Conservation (phyloP, 2,888 invertebrate species). For the Limnephilus marmoratus region DNA sequence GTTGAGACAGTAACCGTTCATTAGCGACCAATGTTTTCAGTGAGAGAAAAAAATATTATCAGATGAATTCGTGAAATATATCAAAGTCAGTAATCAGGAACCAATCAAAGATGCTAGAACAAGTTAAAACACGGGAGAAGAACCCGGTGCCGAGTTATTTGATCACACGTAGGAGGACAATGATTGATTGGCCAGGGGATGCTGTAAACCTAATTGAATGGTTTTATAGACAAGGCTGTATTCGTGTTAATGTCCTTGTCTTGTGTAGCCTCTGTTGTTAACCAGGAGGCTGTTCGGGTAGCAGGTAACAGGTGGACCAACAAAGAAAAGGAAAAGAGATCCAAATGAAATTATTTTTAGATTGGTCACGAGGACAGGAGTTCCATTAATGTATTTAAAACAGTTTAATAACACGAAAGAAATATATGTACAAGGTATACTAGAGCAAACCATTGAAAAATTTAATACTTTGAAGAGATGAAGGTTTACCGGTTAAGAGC, state of each 20-base stretch:
- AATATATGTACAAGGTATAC: too few species aligned
- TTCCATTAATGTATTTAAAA: background rate
- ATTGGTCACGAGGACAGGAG: too few species aligned
- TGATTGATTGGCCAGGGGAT: slow-evolving; percentile 57
- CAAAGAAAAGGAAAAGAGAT: background rate
- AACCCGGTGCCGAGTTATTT: slow-evolving; percentile 27
- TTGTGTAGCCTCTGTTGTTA: background rate
- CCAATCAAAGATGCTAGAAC: slow-evolving; percentile 17
- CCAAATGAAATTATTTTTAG: too few species aligned
- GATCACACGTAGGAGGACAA: slow-evolving; percentile 59
- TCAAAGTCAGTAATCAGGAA: slow-evolving; percentile 9
- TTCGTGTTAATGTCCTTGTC: slow-evolving; percentile 47
- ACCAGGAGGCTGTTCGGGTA: background rate
- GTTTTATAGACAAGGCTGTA: slow-evolving; percentile 47
- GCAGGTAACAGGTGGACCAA: background rate
- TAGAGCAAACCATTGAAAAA: too few species aligned
- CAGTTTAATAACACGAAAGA: too few species aligned
- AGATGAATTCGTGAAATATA: slow-evolving; percentile 16
- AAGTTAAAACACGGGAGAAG: background rate
- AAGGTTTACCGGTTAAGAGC: too few species aligned
- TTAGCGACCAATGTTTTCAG: slow-evolving; percentile 2
- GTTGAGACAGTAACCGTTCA: background rate
- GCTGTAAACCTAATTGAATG: slow-evolving; percentile 64
- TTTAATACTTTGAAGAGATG: too few species aligned
- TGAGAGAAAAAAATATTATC: background rate